phyloP scores from a whole-genome alignment of 2,888 invertebrate genomes.

The Hyposoter didymator region DNA sequence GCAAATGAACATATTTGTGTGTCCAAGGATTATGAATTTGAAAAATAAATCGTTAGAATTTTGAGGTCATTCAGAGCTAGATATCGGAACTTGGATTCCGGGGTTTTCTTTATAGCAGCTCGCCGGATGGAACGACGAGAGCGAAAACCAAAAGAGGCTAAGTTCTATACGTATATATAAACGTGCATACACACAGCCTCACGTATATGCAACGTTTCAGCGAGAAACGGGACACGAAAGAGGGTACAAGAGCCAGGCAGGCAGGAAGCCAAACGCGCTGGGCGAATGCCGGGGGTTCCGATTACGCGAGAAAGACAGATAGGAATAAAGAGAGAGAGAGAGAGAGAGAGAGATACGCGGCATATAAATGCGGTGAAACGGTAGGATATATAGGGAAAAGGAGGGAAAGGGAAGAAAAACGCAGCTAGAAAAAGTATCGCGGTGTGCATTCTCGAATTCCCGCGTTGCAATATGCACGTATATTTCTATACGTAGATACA shows the following conservation, averaged over 20 bases:
- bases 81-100: slow-evolving; percentile 36
- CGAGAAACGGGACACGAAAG: slow-evolving; percentile 37
- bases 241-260: slow-evolving; percentile 45
- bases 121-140: slow-evolving; percentile 39
- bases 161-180: slow-evolving; percentile 44
- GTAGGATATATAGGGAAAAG: slow-evolving; percentile 15
- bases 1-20: neutral
- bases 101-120: slow-evolving; percentile 42
- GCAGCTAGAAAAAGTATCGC: slow-evolving; percentile 47
- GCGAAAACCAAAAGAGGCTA: slow-evolving; percentile 49
- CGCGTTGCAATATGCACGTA: slow-evolving; percentile 29
- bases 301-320: slow-evolving; percentile 51
- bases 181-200: neutral
- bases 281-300: slow-evolving; percentile 59
- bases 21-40: neutral
- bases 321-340: slow-evolving; percentile 35
- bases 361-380: slow-evolving; percentile 38
- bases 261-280: slow-evolving; percentile 62
- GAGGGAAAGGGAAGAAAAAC: slow-evolving; percentile 53
- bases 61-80: slow-evolving; percentile 27
- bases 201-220: slow-evolving; percentile 59
- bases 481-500: slow-evolving; percentile 3
- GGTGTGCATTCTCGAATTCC: slow-evolving; percentile 32
- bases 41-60: slow-evolving; percentile 16
- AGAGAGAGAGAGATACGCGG: slow-evolving; percentile 31